A percentile compares a stretch with the other conserved stretches of the same genome.
Conservation (phyloP, 2,113 vertebrate species). For the Poecilia latipinna region DNA sequence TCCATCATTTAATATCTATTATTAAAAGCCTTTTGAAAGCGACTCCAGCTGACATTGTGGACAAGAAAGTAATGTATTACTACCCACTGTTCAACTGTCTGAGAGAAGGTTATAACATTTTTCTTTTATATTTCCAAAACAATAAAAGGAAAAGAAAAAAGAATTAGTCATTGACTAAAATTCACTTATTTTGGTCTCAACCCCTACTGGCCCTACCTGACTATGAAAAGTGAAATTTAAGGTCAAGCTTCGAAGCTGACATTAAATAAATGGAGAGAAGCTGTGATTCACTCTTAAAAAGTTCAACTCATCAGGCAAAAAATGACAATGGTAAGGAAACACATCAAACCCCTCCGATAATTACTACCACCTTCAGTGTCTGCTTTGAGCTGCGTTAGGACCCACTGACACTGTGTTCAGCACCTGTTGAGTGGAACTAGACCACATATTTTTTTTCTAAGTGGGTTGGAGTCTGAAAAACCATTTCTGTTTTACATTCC, state of each 20-base stretch:
- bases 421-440: slow-evolving; percentile 12
- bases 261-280: neutral
- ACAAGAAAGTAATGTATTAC: no score
- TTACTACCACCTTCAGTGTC: slow-evolving; percentile 3
- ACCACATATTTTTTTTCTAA: slow-evolving; percentile 10
- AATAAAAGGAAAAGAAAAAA: no score
- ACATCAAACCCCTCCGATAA: neutral
- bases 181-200: no score
- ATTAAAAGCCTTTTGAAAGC: no score
- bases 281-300: neutral
- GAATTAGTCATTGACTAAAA: no score
- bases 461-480: slow-evolving; percentile 5
- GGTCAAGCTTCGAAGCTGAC: neutral
- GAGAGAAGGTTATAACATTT: no score
- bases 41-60: no score
- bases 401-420: slow-evolving; percentile 9
- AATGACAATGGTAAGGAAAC: neutral
- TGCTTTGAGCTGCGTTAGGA: neutral
- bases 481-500: neutral
- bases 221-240: neutral
- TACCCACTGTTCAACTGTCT: no score
- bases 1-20: no score
- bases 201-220: no score
- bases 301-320: neutral
- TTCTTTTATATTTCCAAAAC: no score